phyloP scores from a whole-genome alignment of 2,113 vertebrate species.

The Empidonax alnorum region DNA sequence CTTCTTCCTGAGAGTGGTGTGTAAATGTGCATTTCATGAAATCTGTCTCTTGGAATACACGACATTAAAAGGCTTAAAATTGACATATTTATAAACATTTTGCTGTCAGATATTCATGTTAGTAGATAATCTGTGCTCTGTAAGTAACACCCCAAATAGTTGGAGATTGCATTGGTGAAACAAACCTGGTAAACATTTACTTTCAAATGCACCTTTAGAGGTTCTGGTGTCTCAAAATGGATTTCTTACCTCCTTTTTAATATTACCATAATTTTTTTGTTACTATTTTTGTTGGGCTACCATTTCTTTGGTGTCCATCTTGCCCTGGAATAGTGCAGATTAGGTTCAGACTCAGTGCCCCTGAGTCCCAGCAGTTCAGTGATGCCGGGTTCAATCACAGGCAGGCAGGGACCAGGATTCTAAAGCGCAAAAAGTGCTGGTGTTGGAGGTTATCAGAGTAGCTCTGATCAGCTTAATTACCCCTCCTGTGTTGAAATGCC shows the following conservation, averaged over 20 bases:
- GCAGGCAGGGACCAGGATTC: background rate
- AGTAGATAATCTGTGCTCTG: background rate
- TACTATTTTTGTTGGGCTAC: background rate
- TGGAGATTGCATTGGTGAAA: background rate
- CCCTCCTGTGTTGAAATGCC: background rate
- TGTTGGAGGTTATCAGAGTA: background rate
- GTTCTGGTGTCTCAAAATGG: background rate
- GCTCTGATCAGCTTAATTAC: background rate
- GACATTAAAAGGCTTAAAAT: background rate
- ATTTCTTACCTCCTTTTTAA: background rate
- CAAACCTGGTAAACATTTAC: background rate
- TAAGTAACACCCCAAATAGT: background rate
- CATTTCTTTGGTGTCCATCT: background rate
- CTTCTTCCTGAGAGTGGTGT: background rate
- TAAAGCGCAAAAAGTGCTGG: background rate
- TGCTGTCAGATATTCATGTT: background rate
- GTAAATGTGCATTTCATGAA: background rate
- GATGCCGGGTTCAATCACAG: background rate
- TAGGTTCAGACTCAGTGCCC: background rate
- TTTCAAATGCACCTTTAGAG: background rate
- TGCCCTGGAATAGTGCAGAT: background rate
- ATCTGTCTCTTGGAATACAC: background rate
- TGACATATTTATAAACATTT: background rate
- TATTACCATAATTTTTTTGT: background rate
- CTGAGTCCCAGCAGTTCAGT: background rate